Base-by-base conservation (phyloP, 2,888 invertebrate species). In the Heteromurus nitidus region DNA sequence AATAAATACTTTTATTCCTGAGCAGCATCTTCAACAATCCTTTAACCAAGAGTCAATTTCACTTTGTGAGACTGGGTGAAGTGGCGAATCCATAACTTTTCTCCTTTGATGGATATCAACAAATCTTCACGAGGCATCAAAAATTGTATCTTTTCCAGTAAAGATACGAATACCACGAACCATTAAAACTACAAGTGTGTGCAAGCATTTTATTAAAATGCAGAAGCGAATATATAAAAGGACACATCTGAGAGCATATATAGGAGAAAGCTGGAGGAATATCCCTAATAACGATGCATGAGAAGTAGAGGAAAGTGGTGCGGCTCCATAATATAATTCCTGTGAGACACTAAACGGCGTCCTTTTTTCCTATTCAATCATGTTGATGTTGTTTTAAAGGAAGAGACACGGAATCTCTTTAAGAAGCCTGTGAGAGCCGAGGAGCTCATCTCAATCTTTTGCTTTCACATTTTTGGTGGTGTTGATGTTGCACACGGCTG, bases 361-460 rank as follows among this genome's bases (percentile, higher is more conserved):
- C n/a, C 9, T 22, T 30, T 24, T 60, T 60, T 30, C 31, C 30
- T 60, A 31, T 60, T 60, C 60, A 60, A 60, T 60, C 28, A 30
- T 60, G 60, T 60, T 28, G 60, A 60, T 60, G 31, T 26, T 55
- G 31, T 30, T 30, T 60, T 60, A 60, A 60, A 60, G 55, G 3
- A 64, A 64, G 20, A 20, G 36, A 36, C 60, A 30, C n/a, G 11
- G 44, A 62, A 64, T 42, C 36, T 58, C 30, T 31, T 36, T 64
- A 36, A 64, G 42, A 36, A 64, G 36, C 42, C 64, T 64, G 18
- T n/a, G n/a, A n/a, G n/a, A n/a, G n/a, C n/a, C n/a, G n/a, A n/a
- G n/a, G n/a, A n/a, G n/a, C 42, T 60, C n/a, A 24, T 3, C 64
- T 30, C 22, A 24, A 9, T 31, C 22, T 16, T 20, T 60, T 24